Base-by-base conservation (phyloP, 2,888 invertebrate genomes). In the Heliconius cydno region DNA sequence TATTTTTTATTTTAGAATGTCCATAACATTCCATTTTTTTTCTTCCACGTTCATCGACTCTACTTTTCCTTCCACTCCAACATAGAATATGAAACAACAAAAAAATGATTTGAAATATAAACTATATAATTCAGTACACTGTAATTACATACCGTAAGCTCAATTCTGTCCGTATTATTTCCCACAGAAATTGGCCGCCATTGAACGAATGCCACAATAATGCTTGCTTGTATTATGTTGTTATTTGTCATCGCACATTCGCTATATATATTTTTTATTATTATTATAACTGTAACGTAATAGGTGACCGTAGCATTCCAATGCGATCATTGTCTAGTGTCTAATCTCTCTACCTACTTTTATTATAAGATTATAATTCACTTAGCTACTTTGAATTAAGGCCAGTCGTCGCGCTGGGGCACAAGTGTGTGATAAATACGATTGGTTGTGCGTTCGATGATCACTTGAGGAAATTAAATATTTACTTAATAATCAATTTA, bases 101-200 rank as follows among this genome's bases (percentile, higher is more conserved):
- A 5, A 63, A 38, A 3, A 60, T 63, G 76, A 81, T 77, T 19
- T 79, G 72, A 74, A 78, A 28, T 78, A 66, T 76, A 57, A 30
- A 75, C 72, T 71, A 41, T 41, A 41, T 41, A 75, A 82, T 70
- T 78, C 72, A 76, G 79, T 30, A 28, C 73, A 34, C 86, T 78
- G 89, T 86, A 87, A 92, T 92, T 92, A 90, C 86, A 86, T 90
- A 92, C 92, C 92, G 92, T 92, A 91, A 89, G 88, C 88, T 90
- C 90, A 88, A 92, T 92, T 90, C 88, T 86, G 86, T 89, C 88
- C 88, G 89, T 91, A 92, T 91, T 92, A 92, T 88, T 92, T 92
- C 92, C 88, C 90, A 91, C 90, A 91, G 87, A 91, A 91, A 92
- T 90, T 91, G 90, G 89, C 88, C 84, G 87, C 88, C 86, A 91